Evolutionary conservation across 2,888 invertebrate genomes (phyloP), one percentile per base, ranked within the genome.

Genomic region (Torymus texanus): DNA sequence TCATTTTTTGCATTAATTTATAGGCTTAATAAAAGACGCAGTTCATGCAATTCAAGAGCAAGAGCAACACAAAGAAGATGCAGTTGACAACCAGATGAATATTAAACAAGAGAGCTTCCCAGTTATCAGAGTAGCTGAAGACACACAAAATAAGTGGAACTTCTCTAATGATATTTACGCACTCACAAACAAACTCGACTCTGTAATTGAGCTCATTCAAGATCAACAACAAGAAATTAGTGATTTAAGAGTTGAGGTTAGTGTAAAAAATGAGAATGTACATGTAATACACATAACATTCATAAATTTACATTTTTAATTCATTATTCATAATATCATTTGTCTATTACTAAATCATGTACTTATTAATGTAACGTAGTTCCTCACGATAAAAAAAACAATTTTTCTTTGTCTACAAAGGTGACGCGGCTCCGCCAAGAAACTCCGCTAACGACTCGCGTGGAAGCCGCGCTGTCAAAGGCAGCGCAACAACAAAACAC

Each of bases 161-260:
- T 53, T 84, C 0, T 70, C 83, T 1, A 85, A 84, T 50, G 85
- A 87, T 10, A 81, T 85, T 5, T 81, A 85, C 21, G 84, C 86
- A 14, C 65, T 90, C 68, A 83, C 84, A 16, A 86, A 85, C 63
- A 89, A 90, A 80, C 81, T 90, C 24, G 89, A 88, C 56, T 84
- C 84, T 14, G 82, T 90, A 62, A 80, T 88, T 50, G 87, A 88
- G 70, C 83, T 83, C 0, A 82, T 89, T n/a, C 85, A 89, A 79
- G 87, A 88, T 62, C 89, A 90, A 61, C 84, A 85, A 58, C 85
- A 88, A 71, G 89, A 89, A 71, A 61, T 90, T 4, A 82, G 84
- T 3, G 88, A 89, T 72, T 78, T 90, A 11, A 80, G 88, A 5
- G 66, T 85, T 0, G 90, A 90, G 75, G 84, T 89, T 66, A 58